These are phyloP conservation scores for Manis pentadactyla DNA, from an alignment of 2,797 vertebrate species.

Conservation along the genomic window DNA sequence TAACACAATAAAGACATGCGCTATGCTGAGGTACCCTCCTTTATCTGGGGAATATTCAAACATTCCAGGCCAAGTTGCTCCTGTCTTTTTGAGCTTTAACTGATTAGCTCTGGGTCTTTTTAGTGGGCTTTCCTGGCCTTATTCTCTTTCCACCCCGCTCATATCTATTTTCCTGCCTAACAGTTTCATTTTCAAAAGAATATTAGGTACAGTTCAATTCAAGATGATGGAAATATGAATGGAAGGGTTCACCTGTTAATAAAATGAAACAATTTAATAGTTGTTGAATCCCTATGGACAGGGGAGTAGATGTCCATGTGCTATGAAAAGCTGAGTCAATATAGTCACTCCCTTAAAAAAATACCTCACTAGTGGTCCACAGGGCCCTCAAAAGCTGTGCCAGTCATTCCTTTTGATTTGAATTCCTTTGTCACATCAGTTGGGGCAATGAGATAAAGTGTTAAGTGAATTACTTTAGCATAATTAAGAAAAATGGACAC, in stretches of 20 bases:
- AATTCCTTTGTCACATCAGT: background rate
- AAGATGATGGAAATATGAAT: background rate
- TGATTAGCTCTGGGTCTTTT: too few species aligned
- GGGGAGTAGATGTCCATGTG: background rate
- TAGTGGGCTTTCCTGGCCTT: too few species aligned
- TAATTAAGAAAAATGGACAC: background rate
- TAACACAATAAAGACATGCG: too few species aligned
- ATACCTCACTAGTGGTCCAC: background rate
- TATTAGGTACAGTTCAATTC: background rate
- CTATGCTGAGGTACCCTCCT: too few species aligned
- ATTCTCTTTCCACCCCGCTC: too few species aligned
- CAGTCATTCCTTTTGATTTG: background rate
- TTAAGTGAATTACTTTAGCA: background rate
- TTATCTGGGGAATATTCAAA: too few species aligned
- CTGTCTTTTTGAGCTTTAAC: too few species aligned
- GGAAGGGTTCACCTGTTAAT: background rate
- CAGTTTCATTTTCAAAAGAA: background rate
- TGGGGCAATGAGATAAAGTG: background rate
- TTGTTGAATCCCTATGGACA: background rate
- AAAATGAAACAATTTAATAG: slow-evolving; percentile 1
- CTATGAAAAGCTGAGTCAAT: background rate
- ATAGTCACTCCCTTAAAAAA: background rate
- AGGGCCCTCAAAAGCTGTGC: background rate
- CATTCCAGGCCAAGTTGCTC: too few species aligned
- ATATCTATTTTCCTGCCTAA: too few species aligned